These are phyloP conservation scores for human (Homo sapiens) DNA, from an alignment of 2,113 vertebrate species.

Conservation along the genomic window DNA sequence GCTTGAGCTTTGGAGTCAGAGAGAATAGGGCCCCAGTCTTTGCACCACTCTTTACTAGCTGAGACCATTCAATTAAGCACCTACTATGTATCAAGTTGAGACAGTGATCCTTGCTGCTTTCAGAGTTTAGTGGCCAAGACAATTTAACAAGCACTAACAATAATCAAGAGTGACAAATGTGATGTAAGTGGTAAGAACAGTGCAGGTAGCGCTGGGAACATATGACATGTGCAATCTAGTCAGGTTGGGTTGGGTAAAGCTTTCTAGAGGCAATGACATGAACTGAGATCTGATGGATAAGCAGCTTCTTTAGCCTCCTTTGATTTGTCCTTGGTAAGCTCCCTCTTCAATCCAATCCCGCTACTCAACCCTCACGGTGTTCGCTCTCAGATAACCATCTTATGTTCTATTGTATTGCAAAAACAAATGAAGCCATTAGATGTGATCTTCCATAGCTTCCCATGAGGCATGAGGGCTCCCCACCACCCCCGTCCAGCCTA, in stretches of 20 bases:
- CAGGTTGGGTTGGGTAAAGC: background rate
- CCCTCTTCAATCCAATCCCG: background rate
- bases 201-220: background rate
- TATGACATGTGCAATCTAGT: background rate
- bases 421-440: background rate
- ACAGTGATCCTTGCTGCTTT: background rate
- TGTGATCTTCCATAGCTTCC: background rate
- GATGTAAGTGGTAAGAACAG: background rate
- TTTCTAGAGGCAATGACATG: background rate
- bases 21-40: background rate
- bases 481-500: background rate
- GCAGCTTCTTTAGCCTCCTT: background rate
- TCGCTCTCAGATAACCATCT: background rate
- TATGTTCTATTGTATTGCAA: background rate
- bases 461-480: background rate
- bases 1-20: constrained; percentile 12
- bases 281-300: background rate
- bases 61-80: constrained; percentile 22
- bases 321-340: background rate
- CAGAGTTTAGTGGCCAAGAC: background rate
- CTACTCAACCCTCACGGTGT: background rate
- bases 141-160: background rate
- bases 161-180: background rate
- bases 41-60: background rate
- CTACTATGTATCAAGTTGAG: background rate